These are phyloP conservation scores for Parascotia fuliginaria DNA, from an alignment of 2,888 invertebrate genomes.

Conservation along the genomic window DNA sequence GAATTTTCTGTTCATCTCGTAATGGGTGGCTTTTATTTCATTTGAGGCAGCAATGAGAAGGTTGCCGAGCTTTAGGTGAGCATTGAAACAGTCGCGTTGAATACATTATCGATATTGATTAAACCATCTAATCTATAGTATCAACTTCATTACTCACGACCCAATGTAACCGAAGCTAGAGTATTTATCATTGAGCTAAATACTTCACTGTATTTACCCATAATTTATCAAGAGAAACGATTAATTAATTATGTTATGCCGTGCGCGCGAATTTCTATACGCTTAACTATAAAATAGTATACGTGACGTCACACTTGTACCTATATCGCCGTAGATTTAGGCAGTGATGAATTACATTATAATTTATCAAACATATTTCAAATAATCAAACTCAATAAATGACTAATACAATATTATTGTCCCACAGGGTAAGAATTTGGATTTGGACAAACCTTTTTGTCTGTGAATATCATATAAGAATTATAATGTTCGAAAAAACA, in stretches of 20 bases:
- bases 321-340: neutral
- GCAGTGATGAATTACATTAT: neutral
- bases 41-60: constrained; percentile 35
- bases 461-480: no score
- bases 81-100: constrained; percentile 46
- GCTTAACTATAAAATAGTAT: no score
- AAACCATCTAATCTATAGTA: constrained; percentile 44
- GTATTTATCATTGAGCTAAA: constrained; percentile 43
- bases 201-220: constrained; percentile 31
- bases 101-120: constrained; percentile 57
- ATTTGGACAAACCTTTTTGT: no score
- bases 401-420: neutral
- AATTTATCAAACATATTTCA: neutral
- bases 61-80: constrained; percentile 35
- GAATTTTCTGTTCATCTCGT: constrained; percentile 61
- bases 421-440: neutral
- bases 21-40: constrained; percentile 58
- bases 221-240: constrained; percentile 30
- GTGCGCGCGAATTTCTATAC: neutral
- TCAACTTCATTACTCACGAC: constrained; percentile 51
- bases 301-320: neutral
- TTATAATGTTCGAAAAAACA: no score
- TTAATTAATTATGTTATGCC: constrained; percentile 21
- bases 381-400: neutral
- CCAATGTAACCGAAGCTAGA: constrained; percentile 34